A percentile compares a stretch with the other conserved stretches of the same genome.
Conservation (phyloP, 2,888 invertebrate species). For the Erebia aethiops region DNA sequence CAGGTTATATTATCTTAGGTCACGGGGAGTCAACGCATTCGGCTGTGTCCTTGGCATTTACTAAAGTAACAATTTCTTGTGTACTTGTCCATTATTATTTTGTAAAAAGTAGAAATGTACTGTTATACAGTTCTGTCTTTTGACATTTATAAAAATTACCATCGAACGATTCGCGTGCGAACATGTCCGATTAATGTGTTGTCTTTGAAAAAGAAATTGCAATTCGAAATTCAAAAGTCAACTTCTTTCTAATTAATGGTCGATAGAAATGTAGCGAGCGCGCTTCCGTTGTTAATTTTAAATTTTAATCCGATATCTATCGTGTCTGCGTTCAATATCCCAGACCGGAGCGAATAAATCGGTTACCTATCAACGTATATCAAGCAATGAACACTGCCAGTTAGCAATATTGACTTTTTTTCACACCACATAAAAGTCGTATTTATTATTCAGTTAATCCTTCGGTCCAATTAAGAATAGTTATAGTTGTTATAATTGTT, state of each 20-base stretch:
- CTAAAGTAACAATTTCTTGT: slow-evolving; percentile 16
- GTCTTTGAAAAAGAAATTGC: slow-evolving; percentile 37
- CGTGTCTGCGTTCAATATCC: slow-evolving; percentile 53
- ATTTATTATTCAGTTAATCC: slow-evolving; percentile 70
- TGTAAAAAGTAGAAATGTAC: slow-evolving; percentile 33
- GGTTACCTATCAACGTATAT: slow-evolving; percentile 62
- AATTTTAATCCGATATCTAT: slow-evolving; percentile 46
- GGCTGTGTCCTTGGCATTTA: slow-evolving; percentile 21
- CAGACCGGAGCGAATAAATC: slow-evolving; percentile 57
- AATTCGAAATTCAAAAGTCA: slow-evolving; percentile 40
- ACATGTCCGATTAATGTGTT: slow-evolving; percentile 34
- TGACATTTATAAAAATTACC: slow-evolving; percentile 42
- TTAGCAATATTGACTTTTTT: slow-evolving; percentile 52
- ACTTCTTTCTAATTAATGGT: slow-evolving; percentile 41
- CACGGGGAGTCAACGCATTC: slow-evolving; percentile 12
- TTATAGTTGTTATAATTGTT: slow-evolving; percentile 65
- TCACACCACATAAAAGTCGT: slow-evolving; percentile 54
- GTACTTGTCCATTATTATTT: slow-evolving; percentile 24
- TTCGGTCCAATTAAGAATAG: slow-evolving; percentile 71
- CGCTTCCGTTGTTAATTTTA: slow-evolving; percentile 43
- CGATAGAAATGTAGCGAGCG: slow-evolving; percentile 33
- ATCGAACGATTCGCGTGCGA: slow-evolving; percentile 37
- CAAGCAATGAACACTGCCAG: slow-evolving; percentile 48
- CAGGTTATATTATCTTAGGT: not conserved
- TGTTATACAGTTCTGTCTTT: slow-evolving; percentile 33